A percentile compares a stretch with the other conserved stretches of the same genome.
phyloP scores from a whole-genome alignment of 2,888 invertebrate genomes.

The Amaurobius ferox region DNA sequence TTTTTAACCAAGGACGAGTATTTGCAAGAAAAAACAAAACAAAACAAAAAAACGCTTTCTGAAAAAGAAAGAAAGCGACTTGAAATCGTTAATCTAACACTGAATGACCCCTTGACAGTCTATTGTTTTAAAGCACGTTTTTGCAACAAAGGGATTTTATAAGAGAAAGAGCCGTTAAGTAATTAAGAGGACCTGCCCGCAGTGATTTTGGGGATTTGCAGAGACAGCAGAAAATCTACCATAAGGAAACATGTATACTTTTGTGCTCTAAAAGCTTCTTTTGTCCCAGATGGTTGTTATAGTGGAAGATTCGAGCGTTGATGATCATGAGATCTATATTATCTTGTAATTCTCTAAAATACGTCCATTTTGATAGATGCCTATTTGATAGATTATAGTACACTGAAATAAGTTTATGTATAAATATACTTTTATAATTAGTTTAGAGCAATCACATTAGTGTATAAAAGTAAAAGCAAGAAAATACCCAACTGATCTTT shows the following conservation, averaged over 20 bases:
- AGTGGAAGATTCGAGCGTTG: no score
- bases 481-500: no score
- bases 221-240: conserved; percentile 11
- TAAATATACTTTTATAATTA: no score
- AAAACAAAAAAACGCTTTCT: neutral
- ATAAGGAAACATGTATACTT: neutral
- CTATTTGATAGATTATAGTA: no score
- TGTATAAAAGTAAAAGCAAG: no score
- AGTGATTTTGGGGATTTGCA: conserved; percentile 23
- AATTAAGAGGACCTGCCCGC: conserved; percentile 44
- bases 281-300: conserved; percentile 24
- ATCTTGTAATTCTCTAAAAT: no score
- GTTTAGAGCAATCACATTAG: no score
- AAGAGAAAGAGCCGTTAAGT: conserved; percentile 32
- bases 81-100: conserved; percentile 7
- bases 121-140: conserved; percentile 61
- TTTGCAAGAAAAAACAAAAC: neutral
- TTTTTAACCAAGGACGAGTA: neutral
- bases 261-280: conserved; percentile 10
- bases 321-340: no score
- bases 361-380: no score
- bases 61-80: neutral
- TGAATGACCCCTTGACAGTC: neutral
- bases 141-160: conserved; percentile 50
- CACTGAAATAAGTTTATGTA: no score